phyloP scores from a whole-genome alignment of 2,888 invertebrate genomes.

The Choristoneura rosaceana region DNA sequence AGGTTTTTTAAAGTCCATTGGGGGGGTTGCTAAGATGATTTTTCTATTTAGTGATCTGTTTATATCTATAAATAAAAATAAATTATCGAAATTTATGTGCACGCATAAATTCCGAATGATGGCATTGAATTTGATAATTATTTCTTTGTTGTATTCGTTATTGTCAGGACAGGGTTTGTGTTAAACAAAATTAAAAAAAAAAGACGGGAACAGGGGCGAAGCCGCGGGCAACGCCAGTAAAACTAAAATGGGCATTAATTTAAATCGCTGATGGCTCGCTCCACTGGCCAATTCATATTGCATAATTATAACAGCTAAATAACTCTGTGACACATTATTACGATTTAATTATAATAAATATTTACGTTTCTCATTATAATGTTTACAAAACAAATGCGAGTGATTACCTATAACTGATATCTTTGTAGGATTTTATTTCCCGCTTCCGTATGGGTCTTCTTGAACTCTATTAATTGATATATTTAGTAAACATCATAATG shows the following conservation, averaged over 20 bases:
- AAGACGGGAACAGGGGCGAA: too few relatives aligned
- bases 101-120: too few relatives aligned
- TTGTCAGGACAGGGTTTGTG: too few relatives aligned
- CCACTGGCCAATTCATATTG: conserved; percentile 7
- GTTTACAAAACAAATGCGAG: conserved; percentile 76
- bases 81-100: too few relatives aligned
- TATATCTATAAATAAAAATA: too few relatives aligned
- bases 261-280: not conserved
- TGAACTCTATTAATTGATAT: conserved; percentile 46
- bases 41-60: too few relatives aligned
- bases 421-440: conserved; percentile 59
- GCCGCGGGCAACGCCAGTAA: too few relatives aligned
- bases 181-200: too few relatives aligned
- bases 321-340: conserved; percentile 58
- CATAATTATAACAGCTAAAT: conserved; percentile 42
- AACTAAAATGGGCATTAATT: not conserved
- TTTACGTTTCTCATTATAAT: conserved; percentile 68
- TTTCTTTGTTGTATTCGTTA: too few relatives aligned
- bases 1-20: too few relatives aligned
- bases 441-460: conserved; percentile 55
- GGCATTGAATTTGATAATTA: too few relatives aligned
- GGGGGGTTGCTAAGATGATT: too few relatives aligned
- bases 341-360: conserved; percentile 71
- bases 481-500: conserved; percentile 48
- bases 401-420: conserved; percentile 60